These are phyloP conservation scores for Melanotaenia parkinsoni DNA, from an alignment of 2,797 vertebrate species.

Conservation along the genomic window DNA sequence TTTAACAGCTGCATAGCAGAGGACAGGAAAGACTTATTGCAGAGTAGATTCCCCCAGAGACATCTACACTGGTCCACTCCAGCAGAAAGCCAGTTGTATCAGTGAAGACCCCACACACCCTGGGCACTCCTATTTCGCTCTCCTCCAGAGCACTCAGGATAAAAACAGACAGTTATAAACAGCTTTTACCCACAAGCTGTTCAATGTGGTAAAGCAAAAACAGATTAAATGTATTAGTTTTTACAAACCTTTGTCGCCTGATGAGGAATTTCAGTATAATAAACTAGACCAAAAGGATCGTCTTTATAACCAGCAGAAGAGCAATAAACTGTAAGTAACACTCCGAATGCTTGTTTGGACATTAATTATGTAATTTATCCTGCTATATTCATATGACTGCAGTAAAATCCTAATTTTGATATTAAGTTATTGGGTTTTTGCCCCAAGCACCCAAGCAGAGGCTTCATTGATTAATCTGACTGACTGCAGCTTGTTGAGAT, in stretches of 20 bases:
- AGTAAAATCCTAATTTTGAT: not conserved
- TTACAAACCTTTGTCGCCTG: not conserved
- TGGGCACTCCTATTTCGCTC: not conserved
- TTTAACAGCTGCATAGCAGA: not conserved
- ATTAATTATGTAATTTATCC: not conserved
- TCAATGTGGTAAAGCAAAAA: not conserved
- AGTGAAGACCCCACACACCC: not conserved
- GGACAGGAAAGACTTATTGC: not conserved
- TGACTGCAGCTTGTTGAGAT: not conserved
- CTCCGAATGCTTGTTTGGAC: not conserved
- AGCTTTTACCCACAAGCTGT: not conserved
- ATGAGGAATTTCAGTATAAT: not conserved
- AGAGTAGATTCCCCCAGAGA: not conserved
- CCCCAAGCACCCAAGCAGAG: not conserved
- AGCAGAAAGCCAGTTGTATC: too few species aligned
- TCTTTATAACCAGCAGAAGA: too few species aligned
- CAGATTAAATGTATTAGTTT: not conserved
- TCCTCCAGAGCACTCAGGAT: not conserved
- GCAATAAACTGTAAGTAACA: too few species aligned
- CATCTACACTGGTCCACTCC: not conserved
- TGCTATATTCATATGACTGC: not conserved
- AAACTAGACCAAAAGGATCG: too few species aligned
- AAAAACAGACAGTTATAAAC: not conserved
- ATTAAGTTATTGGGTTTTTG: not conserved
- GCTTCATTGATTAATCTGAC: not conserved